Evolutionary conservation across 2,797 vertebrate species (phyloP).

Genomic region (Pachyuromys duprasi): DNA sequence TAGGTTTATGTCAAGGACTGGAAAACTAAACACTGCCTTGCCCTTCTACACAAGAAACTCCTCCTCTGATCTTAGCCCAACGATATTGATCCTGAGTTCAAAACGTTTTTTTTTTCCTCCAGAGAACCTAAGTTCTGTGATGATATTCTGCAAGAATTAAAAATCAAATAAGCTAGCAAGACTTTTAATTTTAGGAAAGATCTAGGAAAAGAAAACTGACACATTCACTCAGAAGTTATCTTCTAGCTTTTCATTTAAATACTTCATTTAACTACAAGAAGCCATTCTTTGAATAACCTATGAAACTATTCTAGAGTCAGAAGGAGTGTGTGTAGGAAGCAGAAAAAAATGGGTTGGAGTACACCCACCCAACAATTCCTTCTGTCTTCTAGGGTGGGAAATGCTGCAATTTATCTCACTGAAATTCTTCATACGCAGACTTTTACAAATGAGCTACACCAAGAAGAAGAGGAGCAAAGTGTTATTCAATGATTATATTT

Average conservation of each 20-base stretch:
- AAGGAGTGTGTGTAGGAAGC: background rate
- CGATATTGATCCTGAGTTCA: background rate
- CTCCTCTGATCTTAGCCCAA: background rate
- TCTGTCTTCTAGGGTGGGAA: background rate
- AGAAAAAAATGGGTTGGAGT: background rate
- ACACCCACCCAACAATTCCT: background rate
- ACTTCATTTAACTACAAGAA: background rate
- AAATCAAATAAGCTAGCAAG: background rate
- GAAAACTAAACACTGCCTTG: background rate
- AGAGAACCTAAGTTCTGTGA: background rate
- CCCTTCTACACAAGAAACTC: background rate
- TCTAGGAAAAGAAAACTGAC: background rate
- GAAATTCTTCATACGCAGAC: background rate
- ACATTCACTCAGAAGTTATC: background rate
- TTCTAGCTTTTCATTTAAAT: background rate
- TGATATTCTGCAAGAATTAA: conserved; percentile 18
- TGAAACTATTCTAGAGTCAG: background rate
- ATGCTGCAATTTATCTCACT: background rate
- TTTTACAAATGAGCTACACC: background rate
- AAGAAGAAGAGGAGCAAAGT: background rate
- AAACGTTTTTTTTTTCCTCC: background rate
- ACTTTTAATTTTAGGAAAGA: conserved; percentile 1
- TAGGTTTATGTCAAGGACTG: background rate
- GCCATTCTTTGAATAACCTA: background rate
- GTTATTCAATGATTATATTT: background rate